Evolutionary conservation across 2,797 vertebrate species (phyloP).

Genomic region (Etheostoma perlongum): DNA sequence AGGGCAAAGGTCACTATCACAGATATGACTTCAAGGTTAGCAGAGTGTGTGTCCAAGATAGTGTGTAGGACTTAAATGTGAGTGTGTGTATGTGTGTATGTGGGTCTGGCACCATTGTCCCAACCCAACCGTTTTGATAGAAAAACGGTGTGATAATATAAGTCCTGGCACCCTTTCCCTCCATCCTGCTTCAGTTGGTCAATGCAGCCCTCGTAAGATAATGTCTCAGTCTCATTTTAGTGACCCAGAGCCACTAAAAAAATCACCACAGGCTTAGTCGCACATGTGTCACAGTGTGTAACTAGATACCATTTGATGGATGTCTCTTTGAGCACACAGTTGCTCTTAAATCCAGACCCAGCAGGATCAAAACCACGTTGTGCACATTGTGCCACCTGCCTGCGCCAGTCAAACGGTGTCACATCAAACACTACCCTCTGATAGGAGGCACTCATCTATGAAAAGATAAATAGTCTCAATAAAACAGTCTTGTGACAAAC

Average conservation of each 20-base stretch:
- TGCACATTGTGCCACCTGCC: conserved; percentile 70
- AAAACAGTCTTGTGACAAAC: conserved; percentile 46
- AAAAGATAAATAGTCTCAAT: conserved; percentile 39
- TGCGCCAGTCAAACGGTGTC: conserved; percentile 63
- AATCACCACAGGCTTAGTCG: conserved; percentile 34
- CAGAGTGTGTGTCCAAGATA: conserved; percentile 18
- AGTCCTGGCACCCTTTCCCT: conserved; percentile 35
- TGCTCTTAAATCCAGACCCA: conserved; percentile 63
- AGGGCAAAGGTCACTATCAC: conserved; percentile 55
- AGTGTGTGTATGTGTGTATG: conserved; percentile 2
- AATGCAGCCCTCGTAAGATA: conserved; percentile 48
- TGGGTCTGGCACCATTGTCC: conserved; percentile 26
- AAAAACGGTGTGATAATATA: conserved; percentile 69
- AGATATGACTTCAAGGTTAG: conserved; percentile 40
- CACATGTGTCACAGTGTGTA: conserved; percentile 69
- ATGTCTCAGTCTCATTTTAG: conserved; percentile 45
- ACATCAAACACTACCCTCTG: conserved; percentile 55
- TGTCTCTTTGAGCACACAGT: conserved; percentile 58
- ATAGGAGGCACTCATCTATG: conserved; percentile 32
- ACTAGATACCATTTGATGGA: conserved; percentile 66
- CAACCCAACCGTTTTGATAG: conserved; percentile 63
- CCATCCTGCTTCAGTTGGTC: conserved; percentile 31
- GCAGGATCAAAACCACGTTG: conserved; percentile 50
- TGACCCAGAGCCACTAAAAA: conserved; percentile 48
- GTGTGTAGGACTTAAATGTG: conserved; percentile 27